Percentiles rank a stretch among this genome's conserved stretches.
phyloP scores from a whole-genome alignment of 2,797 vertebrate species.

The Geotrypetes seraphini region DNA sequence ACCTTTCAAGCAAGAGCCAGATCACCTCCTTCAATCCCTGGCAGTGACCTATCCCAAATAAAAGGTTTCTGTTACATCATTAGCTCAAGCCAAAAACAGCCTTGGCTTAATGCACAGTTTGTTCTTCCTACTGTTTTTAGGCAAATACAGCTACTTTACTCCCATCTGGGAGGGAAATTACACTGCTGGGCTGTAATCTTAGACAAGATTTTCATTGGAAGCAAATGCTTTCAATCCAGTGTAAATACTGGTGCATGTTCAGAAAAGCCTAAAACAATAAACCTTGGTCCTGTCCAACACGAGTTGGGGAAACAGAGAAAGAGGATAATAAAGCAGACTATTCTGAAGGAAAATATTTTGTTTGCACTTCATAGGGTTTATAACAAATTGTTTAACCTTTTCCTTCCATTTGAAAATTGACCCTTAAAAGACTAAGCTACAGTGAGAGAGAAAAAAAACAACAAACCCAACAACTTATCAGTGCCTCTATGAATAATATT shows the following conservation, averaged over 20 bases:
- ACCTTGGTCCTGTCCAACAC: slow-evolving; percentile 75
- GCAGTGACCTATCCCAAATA: slow-evolving; percentile 70
- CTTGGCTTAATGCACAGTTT: slow-evolving; percentile 81
- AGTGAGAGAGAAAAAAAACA: slow-evolving; percentile 47
- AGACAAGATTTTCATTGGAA: slow-evolving; percentile 99
- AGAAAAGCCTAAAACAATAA: slow-evolving; percentile 98
- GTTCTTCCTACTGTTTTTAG: slow-evolving; percentile 93
- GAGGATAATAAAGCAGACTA: slow-evolving; percentile 47
- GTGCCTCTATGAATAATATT: no score
- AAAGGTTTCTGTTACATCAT: slow-evolving; percentile 91
- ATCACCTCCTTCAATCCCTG: slow-evolving; percentile 63
- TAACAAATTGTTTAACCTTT: slow-evolving; percentile 62
- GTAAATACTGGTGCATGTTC: slow-evolving; percentile 96
- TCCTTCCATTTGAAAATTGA: slow-evolving; percentile 60
- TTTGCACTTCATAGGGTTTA: slow-evolving; percentile 32
- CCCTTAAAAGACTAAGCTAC: slow-evolving; percentile 49
- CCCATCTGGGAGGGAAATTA: slow-evolving; percentile 73
- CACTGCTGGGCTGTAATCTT: slow-evolving; percentile 91
- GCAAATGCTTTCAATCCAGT: slow-evolving; percentile 98
- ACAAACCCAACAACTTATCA: no score
- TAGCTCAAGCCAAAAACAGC: slow-evolving; percentile 84
- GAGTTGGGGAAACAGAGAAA: slow-evolving; percentile 73
- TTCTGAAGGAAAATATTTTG: slow-evolving; percentile 51
- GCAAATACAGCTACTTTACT: slow-evolving; percentile 77
- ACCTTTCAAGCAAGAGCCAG: slow-evolving; percentile 69